A percentile compares a stretch with the other conserved stretches of the same genome.
Evolutionary conservation across 1,140 invertebrate genomes (phyloP).

Genomic region (Caenorhabditis remanei): DNA sequence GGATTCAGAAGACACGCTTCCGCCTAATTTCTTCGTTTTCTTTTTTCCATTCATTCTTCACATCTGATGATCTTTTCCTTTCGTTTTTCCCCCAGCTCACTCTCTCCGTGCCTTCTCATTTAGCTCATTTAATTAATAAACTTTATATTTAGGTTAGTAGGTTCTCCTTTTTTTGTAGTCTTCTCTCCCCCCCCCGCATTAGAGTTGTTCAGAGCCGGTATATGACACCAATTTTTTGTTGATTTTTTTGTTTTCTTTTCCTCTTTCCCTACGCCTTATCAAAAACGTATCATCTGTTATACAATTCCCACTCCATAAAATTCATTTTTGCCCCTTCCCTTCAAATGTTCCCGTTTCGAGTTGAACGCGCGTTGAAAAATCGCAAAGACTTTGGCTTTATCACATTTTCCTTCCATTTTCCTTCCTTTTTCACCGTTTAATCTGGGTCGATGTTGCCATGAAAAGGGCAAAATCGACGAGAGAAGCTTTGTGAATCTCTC

Average conservation of each 20-base stretch:
- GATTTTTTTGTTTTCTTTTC: conserved; percentile 24
- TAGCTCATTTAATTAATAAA: neutral
- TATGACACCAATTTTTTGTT: conserved; percentile 45
- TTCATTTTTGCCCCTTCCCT: neutral
- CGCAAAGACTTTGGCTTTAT: conserved; percentile 40
- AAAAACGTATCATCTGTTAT: conserved; percentile 37
- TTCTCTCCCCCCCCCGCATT: neutral
- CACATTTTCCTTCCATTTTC: conserved; percentile 21
- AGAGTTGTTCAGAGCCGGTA: conserved; percentile 53
- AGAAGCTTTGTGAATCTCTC: neutral
- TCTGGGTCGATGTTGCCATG: conserved; percentile 53
- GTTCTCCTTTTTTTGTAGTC: neutral
- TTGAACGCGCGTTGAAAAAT: conserved; percentile 48
- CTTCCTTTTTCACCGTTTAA: neutral
- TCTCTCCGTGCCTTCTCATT: conserved; percentile 5
- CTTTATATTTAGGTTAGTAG: neutral
- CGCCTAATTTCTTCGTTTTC: conserved; percentile 14
- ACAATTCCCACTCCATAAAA: conserved; percentile 33
- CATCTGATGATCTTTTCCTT: conserved; percentile 49
- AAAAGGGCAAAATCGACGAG: conserved; percentile 17
- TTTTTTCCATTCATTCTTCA: neutral
- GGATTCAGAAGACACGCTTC: conserved; percentile 66
- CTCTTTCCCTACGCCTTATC: neutral
- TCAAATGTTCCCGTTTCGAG: neutral
- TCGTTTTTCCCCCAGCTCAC: neutral